phyloP scores from a whole-genome alignment of 2,113 vertebrate species.

The Amazona vittata region DNA sequence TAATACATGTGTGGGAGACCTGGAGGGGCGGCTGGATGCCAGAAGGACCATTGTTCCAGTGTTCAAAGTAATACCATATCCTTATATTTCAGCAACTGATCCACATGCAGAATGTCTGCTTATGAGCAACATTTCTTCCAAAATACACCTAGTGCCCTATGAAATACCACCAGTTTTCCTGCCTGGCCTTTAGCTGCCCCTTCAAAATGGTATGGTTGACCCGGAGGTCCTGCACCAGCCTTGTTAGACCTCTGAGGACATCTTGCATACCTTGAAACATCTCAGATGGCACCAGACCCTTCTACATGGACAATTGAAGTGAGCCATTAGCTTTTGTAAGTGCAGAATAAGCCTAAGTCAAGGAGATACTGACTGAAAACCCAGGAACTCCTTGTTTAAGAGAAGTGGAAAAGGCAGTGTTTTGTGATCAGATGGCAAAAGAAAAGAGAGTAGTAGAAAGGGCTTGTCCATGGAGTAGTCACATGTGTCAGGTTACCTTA shows the following conservation, averaged over 20 bases:
- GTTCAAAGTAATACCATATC: not conserved
- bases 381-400: not conserved
- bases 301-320: not conserved
- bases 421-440: not conserved
- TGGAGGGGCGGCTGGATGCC: not conserved
- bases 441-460: not conserved
- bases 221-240: not conserved
- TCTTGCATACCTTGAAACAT: not conserved
- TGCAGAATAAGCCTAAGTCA: not conserved
- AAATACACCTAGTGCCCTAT: not conserved
- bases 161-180: not conserved
- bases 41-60: not conserved
- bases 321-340: not conserved
- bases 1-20: not conserved
- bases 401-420: not conserved
- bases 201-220: not conserved
- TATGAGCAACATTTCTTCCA: not conserved
- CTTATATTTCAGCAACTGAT: not conserved
- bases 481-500: not conserved
- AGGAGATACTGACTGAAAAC: not conserved
- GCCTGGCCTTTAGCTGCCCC: not conserved
- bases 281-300: not conserved
- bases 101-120: not conserved
- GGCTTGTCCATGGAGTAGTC: not conserved
- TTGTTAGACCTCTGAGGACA: fast-evolving